A percentile compares a stretch with the other conserved stretches of the same genome.
phyloP scores from a whole-genome alignment of 1,140 invertebrate genomes.

The Conopomorpha cramerella region DNA sequence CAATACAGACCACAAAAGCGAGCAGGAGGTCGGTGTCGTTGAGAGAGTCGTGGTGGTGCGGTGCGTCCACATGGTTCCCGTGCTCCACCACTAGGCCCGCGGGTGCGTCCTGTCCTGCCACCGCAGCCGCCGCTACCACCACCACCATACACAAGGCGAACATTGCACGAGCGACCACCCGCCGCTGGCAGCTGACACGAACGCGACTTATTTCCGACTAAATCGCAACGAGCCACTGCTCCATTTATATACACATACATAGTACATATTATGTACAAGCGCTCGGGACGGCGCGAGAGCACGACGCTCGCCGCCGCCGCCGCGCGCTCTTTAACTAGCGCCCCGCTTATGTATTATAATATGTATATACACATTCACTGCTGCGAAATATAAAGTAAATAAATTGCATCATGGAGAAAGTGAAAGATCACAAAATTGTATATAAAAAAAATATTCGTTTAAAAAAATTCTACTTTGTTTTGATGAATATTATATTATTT shows the following conservation, averaged over 20 bases:
- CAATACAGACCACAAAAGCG: conserved; percentile 43
- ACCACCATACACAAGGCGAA: conserved; percentile 12
- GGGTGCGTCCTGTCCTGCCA: conserved; percentile 3
- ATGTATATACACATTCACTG: too few species aligned
- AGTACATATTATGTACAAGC: conserved; percentile 21
- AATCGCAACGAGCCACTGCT: conserved; percentile 25
- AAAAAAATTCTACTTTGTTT: too few species aligned
- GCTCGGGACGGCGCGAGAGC: conserved; percentile 9
- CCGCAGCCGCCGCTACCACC: conserved; percentile 9
- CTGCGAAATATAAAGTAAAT: too few species aligned
- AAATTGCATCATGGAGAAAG: too few species aligned
- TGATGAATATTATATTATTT: too few species aligned
- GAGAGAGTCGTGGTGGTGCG: conserved; percentile 11
- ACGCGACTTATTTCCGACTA: conserved; percentile 43
- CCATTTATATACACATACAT: conserved; percentile 45
- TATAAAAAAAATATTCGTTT: too few species aligned
- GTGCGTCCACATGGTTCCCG: conserved; percentile 10
- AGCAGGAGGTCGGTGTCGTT: conserved; percentile 25
- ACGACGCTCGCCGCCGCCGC: conserved; percentile 4
- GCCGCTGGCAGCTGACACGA: conserved; percentile 36
- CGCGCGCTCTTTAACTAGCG: too few species aligned
- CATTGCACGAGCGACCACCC: too few species aligned
- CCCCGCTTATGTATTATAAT: too few species aligned
- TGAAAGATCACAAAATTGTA: too few species aligned
- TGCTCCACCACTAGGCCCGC: conserved; percentile 8